Conservation (phyloP, 2,113 vertebrate genomes). For the Psammodynastes pulverulentus region DNA sequence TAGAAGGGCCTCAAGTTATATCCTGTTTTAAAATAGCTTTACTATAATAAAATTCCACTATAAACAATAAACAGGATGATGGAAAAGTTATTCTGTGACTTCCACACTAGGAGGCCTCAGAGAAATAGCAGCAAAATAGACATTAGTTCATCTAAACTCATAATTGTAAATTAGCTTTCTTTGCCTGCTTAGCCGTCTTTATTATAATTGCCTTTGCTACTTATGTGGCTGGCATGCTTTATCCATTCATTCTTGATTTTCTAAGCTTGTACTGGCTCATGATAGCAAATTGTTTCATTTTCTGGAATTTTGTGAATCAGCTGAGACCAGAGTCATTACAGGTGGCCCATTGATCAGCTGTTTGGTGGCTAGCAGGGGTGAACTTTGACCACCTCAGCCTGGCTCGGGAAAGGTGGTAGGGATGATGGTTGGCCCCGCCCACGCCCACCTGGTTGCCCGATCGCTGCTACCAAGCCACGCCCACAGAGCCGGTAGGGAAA, state of each 20-base stretch:
- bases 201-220: neutral
- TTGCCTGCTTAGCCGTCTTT: neutral
- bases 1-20: neutral
- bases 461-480: too few relatives aligned
- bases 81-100: neutral
- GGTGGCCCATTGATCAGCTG: neutral
- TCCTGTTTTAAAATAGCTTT: neutral
- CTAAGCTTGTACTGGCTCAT: neutral
- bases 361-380: neutral
- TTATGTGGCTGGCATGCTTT: neutral
- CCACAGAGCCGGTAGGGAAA: too few relatives aligned
- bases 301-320: neutral
- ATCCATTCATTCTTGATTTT: neutral
- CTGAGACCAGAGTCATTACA: neutral
- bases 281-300: neutral
- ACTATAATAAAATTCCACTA: neutral
- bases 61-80: neutral
- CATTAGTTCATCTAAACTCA: neutral
- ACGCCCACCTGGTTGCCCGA: too few relatives aligned
- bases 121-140: neutral
- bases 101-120: neutral
- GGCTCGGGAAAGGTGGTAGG: too few relatives aligned
- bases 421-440: too few relatives aligned
- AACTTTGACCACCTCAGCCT: too few relatives aligned
- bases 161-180: neutral